Base-by-base conservation (phyloP, 1,140 invertebrate genomes). In the Drosophila carrolli region DNA sequence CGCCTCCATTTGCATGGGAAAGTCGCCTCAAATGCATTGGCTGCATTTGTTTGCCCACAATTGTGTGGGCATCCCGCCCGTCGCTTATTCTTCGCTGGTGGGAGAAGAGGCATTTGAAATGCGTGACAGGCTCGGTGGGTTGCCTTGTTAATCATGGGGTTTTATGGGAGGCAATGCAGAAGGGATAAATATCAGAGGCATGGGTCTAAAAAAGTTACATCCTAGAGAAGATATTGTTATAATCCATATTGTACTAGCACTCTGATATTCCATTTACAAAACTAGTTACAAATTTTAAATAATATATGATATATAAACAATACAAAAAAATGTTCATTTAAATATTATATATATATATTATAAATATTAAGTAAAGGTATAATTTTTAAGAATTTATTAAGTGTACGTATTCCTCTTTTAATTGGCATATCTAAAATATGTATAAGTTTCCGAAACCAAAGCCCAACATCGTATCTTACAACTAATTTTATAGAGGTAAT, bases 1-100 rank as follows among this genome's bases (percentile, higher is more conserved):
- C 11, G 11, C 23, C 14, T 40, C 38, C 54, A 85, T 85, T 85
- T 85, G 74, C 82, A 85, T 86, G 29, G 58, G 40, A 81, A 75
- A 75, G 65, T 53, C 57, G 54, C 50, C 47, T 9, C 13, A 13
- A 19, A 47, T 44, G 27, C 41, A 44, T 27, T 23, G 16, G 13
- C 9, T 47, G 50, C 62, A 27, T 54, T 67, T 59, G 56, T 43
- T 37, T 55, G 32, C 47, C 57, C 57, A 66, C 55, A 60, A 59
- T 60, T 54, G 37, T 23, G 40, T 29, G 40, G 55, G 46, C 51
- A 46, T 40, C 16, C 23, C 35, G 35, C 11, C 38, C 5, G 38
- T 38, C 14, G 37, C 19, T 51, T 10, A 10, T 46, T 57, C 67
- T 72, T 50, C 66, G 66, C 37, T 27, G 53, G 68, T 29, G 68